phyloP scores from a whole-genome alignment of 2,113 vertebrate species.

The Stercorarius parasiticus region DNA sequence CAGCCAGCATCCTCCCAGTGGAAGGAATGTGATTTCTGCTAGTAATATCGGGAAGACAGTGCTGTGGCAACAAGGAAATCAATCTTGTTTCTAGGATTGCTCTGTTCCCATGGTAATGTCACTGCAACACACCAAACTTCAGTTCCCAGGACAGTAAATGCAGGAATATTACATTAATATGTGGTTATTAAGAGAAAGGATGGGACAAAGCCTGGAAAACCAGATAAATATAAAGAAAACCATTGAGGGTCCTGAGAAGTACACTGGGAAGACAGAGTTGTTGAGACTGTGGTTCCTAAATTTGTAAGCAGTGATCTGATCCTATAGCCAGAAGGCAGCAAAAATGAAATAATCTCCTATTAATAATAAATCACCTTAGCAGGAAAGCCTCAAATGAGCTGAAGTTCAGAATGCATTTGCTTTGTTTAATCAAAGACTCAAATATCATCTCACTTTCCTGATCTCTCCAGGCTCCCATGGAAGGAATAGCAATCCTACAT shows the following conservation, averaged over 20 bases:
- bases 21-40: neutral
- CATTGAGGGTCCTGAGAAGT: neutral
- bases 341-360: neutral
- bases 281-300: neutral
- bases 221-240: neutral
- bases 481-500: constrained; percentile 53
- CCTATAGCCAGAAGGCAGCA: neutral
- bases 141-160: neutral
- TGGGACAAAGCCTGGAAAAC: neutral
- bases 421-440: neutral
- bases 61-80: neutral
- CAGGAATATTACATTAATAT: neutral
- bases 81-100: neutral
- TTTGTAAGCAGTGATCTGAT: neutral
- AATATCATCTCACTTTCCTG: neutral
- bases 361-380: neutral
- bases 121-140: neutral
- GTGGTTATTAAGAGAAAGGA: neutral
- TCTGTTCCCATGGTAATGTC: neutral
- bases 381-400: neutral
- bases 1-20: neutral
- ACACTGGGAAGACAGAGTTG: neutral
- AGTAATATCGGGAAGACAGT: neutral
- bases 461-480: constrained; percentile 24
- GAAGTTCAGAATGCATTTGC: neutral